Evolutionary conservation across 2,113 vertebrate species (phyloP).

Genomic region (Hippopotamus amphibius): DNA sequence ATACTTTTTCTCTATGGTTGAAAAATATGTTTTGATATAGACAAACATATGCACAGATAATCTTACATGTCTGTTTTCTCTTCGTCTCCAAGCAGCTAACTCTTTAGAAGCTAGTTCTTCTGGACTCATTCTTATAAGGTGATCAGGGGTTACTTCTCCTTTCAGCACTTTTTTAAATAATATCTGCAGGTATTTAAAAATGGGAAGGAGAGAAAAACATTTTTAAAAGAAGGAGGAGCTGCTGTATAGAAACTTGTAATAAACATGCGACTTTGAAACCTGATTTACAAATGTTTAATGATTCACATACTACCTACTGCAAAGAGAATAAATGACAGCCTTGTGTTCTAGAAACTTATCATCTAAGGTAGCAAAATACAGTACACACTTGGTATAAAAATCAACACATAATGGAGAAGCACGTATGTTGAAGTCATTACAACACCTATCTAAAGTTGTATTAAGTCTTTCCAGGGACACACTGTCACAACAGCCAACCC

Average conservation of each 20-base stretch:
- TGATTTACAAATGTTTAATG: conserved; percentile 40
- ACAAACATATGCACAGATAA: not conserved
- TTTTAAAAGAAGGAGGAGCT: not conserved
- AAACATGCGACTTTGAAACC: conserved; percentile 18
- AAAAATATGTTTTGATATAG: not conserved
- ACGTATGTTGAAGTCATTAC: not conserved
- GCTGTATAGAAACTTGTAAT: conserved; percentile 8
- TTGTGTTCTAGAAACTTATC: not conserved
- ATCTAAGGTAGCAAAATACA: conserved; percentile 44
- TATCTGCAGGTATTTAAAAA: conserved; percentile 88
- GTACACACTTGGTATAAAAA: conserved; percentile 38
- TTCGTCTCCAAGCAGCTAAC: conserved; percentile 97
- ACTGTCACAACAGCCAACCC: not conserved
- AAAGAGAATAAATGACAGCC: not conserved
- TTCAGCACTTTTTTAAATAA: conserved; percentile 97
- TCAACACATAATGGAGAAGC: not conserved
- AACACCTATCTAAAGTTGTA: not conserved
- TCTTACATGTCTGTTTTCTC: conserved; percentile 98
- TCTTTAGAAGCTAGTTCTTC: conserved; percentile 99
- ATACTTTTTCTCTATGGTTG: not conserved
- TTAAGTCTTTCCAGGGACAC: not conserved
- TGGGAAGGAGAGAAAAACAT: conserved; percentile 44
- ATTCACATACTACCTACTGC: conserved; percentile 8
- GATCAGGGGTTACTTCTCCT: conserved; percentile 96
- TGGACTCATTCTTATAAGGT: conserved; percentile 97